Conservation (phyloP, 2,888 invertebrate species). For the Boloria euphrosyne region DNA sequence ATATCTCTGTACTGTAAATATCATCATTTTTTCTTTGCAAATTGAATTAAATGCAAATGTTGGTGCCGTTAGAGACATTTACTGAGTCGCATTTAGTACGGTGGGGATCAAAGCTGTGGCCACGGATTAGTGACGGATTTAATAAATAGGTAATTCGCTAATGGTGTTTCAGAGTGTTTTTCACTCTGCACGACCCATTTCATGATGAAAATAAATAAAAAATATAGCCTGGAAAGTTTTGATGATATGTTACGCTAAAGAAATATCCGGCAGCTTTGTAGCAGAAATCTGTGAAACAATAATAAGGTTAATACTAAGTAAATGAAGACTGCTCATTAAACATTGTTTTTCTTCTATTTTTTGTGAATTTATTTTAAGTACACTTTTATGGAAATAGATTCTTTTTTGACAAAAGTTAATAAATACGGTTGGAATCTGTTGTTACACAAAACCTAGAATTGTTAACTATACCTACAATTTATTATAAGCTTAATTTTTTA, state of each 20-base stretch:
- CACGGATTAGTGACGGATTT: slow-evolving; percentile 50
- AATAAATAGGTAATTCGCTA: slow-evolving; percentile 53
- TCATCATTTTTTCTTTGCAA: slow-evolving; percentile 16
- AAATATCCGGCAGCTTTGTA: not conserved
- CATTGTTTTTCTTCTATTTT: too few species aligned
- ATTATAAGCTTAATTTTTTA: too few species aligned
- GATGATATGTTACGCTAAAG: not conserved
- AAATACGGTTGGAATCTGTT: too few species aligned
- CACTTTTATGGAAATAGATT: too few species aligned
- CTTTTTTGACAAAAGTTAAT: too few species aligned
- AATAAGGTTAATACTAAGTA: too few species aligned
- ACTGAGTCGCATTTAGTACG: slow-evolving; percentile 44
- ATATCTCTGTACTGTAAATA: not conserved
- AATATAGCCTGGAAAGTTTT: not conserved
- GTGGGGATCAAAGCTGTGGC: slow-evolving; percentile 46
- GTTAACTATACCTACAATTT: too few species aligned
- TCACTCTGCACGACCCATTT: slow-evolving; percentile 26
- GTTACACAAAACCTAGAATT: too few species aligned
- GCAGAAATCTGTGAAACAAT: not conserved
- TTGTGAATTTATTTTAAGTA: too few species aligned
- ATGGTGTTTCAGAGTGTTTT: slow-evolving; percentile 41
- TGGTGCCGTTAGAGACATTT: slow-evolving; percentile 43
- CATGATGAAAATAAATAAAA: slow-evolving; percentile 15
- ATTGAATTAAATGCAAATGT: slow-evolving; percentile 40
- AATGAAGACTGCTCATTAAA: too few species aligned